A percentile compares a stretch with the other conserved stretches of the same genome.
phyloP scores from a whole-genome alignment of 1,140 invertebrate genomes.

The Myzus persicae region DNA sequence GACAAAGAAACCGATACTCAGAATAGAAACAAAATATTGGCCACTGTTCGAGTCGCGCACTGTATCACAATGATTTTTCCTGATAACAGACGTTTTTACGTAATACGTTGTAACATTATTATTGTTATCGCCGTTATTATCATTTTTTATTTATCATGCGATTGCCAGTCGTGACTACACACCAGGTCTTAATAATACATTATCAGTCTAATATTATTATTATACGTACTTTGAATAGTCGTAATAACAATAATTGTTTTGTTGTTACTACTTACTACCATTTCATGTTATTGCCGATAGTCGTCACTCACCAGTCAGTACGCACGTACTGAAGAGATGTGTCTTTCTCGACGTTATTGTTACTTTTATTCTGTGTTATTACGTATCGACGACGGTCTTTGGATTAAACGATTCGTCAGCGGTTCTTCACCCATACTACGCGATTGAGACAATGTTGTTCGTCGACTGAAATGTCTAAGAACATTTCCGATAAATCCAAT shows the following conservation, averaged over 20 bases:
- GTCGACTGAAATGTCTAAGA: neutral
- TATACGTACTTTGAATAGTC: neutral
- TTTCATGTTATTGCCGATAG: neutral
- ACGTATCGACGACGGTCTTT: neutral
- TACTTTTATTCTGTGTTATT: no score
- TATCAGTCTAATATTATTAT: neutral
- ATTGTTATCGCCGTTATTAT: neutral
- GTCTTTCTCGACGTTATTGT: neutral
- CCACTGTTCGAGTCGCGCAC: no score
- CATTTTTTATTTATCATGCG: neutral
- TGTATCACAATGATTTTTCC: no score
- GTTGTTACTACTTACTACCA: neutral
- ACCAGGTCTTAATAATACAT: neutral
- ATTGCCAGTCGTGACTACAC: neutral
- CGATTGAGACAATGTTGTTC: neutral
- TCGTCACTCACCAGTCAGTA: neutral
- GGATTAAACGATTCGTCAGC: neutral
- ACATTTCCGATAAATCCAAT: neutral
- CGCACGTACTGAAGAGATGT: neutral
- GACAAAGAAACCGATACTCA: neutral
- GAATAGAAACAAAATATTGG: no score
- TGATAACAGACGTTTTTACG: neutral
- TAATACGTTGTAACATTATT: neutral
- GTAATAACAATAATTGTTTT: conserved; percentile 6
- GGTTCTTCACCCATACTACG: neutral